Percentiles rank a stretch among this genome's conserved stretches.
These are phyloP conservation scores for Hyposmocoma kahamanoa DNA, from an alignment of 1,140 invertebrate genomes.

Conservation along the genomic window DNA sequence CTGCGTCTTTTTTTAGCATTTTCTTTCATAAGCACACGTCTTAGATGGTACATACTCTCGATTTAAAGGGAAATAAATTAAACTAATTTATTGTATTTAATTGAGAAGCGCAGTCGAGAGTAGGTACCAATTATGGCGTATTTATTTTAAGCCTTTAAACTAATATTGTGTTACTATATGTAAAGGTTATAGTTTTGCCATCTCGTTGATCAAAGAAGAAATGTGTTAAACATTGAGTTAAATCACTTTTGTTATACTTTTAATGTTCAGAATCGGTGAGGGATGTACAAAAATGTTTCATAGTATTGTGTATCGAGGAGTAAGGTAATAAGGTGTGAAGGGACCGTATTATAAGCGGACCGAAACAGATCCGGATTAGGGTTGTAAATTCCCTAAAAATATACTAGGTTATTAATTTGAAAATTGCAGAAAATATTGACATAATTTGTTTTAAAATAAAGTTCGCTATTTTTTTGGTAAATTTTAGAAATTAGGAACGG, in stretches of 20 bases:
- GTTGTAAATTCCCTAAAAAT: too few relatives aligned
- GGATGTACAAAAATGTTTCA: conserved; percentile 67
- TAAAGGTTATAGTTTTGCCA: conserved; percentile 68
- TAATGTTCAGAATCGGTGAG: conserved; percentile 43
- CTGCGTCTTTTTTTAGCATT: conserved; percentile 68
- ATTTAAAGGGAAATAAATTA: conserved; percentile 37
- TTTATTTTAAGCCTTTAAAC: conserved; percentile 48
- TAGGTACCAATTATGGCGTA: conserved; percentile 36
- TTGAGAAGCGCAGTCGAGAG: conserved; percentile 24
- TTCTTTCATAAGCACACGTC: conserved; percentile 37
- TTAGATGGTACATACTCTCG: conserved; percentile 42
- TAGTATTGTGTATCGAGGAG: conserved; percentile 66
- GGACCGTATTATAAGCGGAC: conserved; percentile 32
- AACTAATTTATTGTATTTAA: conserved; percentile 59
- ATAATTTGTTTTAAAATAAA: too few relatives aligned
- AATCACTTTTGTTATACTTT: conserved; percentile 69
- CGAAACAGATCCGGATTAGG: too few relatives aligned
- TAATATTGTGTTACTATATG: conserved; percentile 64
- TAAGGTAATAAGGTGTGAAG: conserved; percentile 49
- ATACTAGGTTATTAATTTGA: too few relatives aligned
- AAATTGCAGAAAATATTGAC: too few relatives aligned
- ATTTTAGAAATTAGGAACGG: background rate
- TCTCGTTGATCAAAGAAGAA: conserved; percentile 62
- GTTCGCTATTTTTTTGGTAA: too few relatives aligned
- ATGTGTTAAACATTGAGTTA: conserved; percentile 68